These are phyloP conservation scores for Nematopogon swammerdamellus DNA, from an alignment of 2,888 invertebrate genomes.

Conservation along the genomic window DNA sequence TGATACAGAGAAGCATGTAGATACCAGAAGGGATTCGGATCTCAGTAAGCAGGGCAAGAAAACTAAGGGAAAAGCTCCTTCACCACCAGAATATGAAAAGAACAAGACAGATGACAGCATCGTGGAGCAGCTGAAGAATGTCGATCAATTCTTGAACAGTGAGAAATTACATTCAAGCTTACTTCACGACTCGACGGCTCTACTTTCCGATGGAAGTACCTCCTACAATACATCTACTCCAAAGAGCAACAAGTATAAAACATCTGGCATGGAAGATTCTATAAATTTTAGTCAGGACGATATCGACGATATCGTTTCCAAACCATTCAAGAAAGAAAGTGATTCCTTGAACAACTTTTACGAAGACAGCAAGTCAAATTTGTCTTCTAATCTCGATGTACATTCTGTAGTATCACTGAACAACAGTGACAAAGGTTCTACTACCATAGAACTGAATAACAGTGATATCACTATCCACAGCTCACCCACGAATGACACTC, in stretches of 20 bases:
- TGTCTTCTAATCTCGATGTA: constrained; percentile 44
- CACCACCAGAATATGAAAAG: constrained; percentile 57
- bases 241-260: constrained; percentile 38
- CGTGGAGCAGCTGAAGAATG: constrained; percentile 36
- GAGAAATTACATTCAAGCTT: constrained; percentile 43
- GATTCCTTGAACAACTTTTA: constrained; percentile 47
- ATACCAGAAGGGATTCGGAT: constrained; percentile 16
- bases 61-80: constrained; percentile 71
- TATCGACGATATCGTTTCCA: constrained; percentile 51
- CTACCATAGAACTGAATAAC: constrained; percentile 70
- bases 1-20: constrained; percentile 26
- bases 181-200: constrained; percentile 23
- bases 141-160: constrained; percentile 37
- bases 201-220: constrained; percentile 22
- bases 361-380: constrained; percentile 43
- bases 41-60: constrained; percentile 47
- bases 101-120: constrained; percentile 50
- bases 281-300: constrained; percentile 49
- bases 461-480: constrained; percentile 74
- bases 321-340: constrained; percentile 44
- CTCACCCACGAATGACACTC: constrained; percentile 55
- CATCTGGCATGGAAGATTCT: constrained; percentile 34
- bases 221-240: constrained; percentile 47
- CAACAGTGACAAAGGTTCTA: constrained; percentile 51
- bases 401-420: constrained; percentile 42